These are phyloP conservation scores for Heliconius eleuchia DNA, from an alignment of 1,140 invertebrate genomes.

Conservation along the genomic window DNA sequence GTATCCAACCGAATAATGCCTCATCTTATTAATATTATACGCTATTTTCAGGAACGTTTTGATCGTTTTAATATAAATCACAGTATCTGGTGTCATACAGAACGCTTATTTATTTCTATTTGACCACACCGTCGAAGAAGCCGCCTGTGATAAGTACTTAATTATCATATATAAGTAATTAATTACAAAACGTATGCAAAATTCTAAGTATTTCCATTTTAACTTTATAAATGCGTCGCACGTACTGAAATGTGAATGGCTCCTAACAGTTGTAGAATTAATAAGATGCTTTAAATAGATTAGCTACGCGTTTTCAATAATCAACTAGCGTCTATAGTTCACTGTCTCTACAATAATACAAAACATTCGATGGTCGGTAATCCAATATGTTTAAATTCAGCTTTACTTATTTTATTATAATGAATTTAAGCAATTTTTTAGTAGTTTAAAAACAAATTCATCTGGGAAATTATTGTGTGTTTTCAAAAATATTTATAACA, in stretches of 20 bases:
- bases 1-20: too few species aligned
- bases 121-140: too few species aligned
- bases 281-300: conserved; percentile 33
- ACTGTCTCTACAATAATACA: neutral
- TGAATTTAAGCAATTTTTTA: neutral
- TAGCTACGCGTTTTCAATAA: conserved; percentile 30
- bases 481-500: too few species aligned
- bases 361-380: neutral
- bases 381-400: neutral
- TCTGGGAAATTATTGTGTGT: too few species aligned
- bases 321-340: conserved; percentile 4
- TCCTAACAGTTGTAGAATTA: conserved; percentile 21
- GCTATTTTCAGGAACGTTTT: too few species aligned
- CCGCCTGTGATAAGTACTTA: neutral
- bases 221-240: conserved; percentile 10
- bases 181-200: neutral
- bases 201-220: neutral
- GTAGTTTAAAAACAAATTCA: too few species aligned
- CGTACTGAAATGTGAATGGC: conserved; percentile 34
- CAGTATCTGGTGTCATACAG: too few species aligned
- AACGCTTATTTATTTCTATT: too few species aligned
- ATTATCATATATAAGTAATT: conserved; percentile 1
- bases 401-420: neutral
- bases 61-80: too few species aligned
- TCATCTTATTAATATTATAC: too few species aligned